Evolutionary conservation across 2,888 invertebrate species (phyloP).

Genomic region (Leptinotarsa tumamoca): DNA sequence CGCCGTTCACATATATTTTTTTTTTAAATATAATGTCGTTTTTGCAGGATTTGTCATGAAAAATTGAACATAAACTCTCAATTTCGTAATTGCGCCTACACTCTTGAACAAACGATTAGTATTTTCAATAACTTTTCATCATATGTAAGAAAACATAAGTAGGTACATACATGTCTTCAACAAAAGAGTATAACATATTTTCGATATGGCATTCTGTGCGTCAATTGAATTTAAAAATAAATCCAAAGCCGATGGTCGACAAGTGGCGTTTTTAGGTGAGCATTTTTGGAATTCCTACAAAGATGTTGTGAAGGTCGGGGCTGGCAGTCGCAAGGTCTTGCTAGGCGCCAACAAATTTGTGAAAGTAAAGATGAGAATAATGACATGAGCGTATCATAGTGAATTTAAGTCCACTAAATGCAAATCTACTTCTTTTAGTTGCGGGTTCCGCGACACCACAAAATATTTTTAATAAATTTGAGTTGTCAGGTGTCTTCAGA

Average conservation of each 20-base stretch:
- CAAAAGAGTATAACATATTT: not conserved
- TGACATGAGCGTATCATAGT: conserved; percentile 20
- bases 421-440: not conserved
- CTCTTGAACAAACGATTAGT: too few species aligned
- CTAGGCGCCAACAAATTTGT: conserved; percentile 47
- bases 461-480: too few species aligned
- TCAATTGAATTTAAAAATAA: not conserved
- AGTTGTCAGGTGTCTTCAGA: too few species aligned
- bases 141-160: not conserved
- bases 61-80: too few species aligned
- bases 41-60: too few species aligned
- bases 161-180: too few species aligned
- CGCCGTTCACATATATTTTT: too few species aligned
- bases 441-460: too few species aligned
- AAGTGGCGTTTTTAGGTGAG: conserved; percentile 19
- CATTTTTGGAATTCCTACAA: conserved; percentile 43
- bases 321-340: conserved; percentile 46
- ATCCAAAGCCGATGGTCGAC: conserved; percentile 20
- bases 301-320: conserved; percentile 47
- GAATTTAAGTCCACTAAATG: not conserved
- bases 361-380: conserved; percentile 39
- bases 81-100: too few species aligned
- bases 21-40: too few species aligned
- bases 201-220: not conserved
- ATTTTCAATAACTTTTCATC: not conserved